Conservation (phyloP, 2,888 invertebrate genomes). For the Lochmaea capreae region DNA sequence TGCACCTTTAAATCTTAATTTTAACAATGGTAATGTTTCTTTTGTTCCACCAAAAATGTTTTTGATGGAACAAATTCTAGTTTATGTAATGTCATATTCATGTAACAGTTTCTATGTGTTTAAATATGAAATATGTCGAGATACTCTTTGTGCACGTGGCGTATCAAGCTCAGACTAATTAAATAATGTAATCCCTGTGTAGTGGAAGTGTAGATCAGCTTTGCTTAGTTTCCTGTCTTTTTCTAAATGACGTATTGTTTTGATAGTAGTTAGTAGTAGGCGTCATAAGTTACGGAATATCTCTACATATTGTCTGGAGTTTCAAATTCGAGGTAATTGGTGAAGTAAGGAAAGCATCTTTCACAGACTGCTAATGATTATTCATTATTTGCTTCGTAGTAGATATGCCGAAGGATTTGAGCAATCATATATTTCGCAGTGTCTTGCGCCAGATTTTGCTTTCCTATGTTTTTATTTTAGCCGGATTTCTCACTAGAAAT, state of each 20-base stretch:
- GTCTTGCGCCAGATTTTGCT: not conserved
- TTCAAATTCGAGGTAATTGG: not conserved
- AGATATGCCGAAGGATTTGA: no score
- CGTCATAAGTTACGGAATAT: not conserved
- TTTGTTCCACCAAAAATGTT: slow-evolving; percentile 20
- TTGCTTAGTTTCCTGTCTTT: slow-evolving; percentile 18
- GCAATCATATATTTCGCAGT: not conserved
- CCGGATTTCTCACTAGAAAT: no score
- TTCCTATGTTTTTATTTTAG: no score
- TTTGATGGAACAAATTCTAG: slow-evolving; percentile 13
- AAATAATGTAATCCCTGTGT: slow-evolving; percentile 22
- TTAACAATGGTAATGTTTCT: slow-evolving; percentile 8
- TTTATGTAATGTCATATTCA: slow-evolving; percentile 21
- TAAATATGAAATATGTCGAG: slow-evolving; percentile 18
- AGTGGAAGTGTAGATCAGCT: slow-evolving; percentile 17
- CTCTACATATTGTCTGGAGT: not conserved
- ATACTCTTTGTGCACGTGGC: slow-evolving; percentile 19
- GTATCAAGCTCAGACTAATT: slow-evolving; percentile 21
- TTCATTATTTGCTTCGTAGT: not conserved
- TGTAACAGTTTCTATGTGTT: slow-evolving; percentile 14
- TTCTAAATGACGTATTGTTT: slow-evolving; percentile 15
- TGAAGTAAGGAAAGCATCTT: not conserved
- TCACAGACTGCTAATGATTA: not conserved
- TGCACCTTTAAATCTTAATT: slow-evolving; percentile 13
- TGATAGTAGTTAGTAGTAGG: not conserved